phyloP scores from a whole-genome alignment of 1,140 invertebrate genomes.

The Oryctes rhinoceros region DNA sequence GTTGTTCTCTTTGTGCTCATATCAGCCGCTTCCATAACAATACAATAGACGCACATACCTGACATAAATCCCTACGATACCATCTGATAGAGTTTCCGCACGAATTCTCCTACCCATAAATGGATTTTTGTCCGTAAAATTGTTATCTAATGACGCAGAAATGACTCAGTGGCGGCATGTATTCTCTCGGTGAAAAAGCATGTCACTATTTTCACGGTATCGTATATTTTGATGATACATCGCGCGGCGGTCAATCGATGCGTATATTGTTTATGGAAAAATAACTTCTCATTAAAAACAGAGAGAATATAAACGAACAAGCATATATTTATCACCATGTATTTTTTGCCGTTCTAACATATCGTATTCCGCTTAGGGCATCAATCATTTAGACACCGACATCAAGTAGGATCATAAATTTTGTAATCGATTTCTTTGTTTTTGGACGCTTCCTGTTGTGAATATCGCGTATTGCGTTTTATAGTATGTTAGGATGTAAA shows the following conservation, averaged over 20 bases:
- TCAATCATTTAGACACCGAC: slow-evolving; percentile 26
- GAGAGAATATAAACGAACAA: background rate
- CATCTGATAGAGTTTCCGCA: background rate
- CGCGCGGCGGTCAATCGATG: background rate
- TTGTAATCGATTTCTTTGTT: background rate
- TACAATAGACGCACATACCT: slow-evolving; percentile 25
- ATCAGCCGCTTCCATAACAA: background rate
- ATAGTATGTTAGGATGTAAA: background rate
- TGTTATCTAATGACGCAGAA: slow-evolving; percentile 30
- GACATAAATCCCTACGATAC: slow-evolving; percentile 11
- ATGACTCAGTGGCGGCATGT: background rate
- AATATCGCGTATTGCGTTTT: background rate
- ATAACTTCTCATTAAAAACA: slow-evolving; percentile 21
- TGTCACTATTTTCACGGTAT: background rate
- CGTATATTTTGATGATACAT: slow-evolving; percentile 18
- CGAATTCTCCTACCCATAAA: slow-evolving; percentile 11
- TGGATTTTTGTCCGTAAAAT: slow-evolving; percentile 23
- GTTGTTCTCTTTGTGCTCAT: background rate
- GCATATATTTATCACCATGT: slow-evolving; percentile 27
- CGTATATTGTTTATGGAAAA: slow-evolving; percentile 24
- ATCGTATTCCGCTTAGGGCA: background rate
- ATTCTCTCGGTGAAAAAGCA: background rate
- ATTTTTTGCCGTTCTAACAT: background rate
- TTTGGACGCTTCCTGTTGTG: background rate
- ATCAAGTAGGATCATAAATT: background rate